Percentiles rank a stretch among this genome's conserved stretches.
phyloP scores from a whole-genome alignment of 2,113 vertebrate genomes.

The Perccottus glenii region DNA sequence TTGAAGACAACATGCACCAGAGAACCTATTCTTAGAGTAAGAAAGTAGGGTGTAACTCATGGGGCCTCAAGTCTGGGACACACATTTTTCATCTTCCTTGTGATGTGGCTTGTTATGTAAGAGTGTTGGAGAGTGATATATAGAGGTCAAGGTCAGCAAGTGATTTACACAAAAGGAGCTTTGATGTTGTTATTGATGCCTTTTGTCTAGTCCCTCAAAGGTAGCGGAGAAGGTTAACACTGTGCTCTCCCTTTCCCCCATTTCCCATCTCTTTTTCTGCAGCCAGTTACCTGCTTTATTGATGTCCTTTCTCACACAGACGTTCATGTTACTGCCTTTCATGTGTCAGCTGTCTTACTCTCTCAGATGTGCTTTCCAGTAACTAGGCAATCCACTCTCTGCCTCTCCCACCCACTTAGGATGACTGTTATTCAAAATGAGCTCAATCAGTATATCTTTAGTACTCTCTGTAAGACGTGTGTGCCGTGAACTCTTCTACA shows the following conservation, averaged over 20 bases:
- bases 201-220: slow-evolving; percentile 38
- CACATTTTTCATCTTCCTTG: slow-evolving; percentile 38
- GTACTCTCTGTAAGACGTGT: slow-evolving; percentile 14
- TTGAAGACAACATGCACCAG: background rate
- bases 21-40: background rate
- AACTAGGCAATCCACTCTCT: slow-evolving; percentile 18
- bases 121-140: slow-evolving; percentile 22
- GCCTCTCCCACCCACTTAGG: slow-evolving; percentile 18
- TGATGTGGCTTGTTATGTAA: slow-evolving; percentile 38
- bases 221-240: slow-evolving; percentile 35
- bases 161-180: slow-evolving; percentile 60
- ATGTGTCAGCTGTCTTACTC: slow-evolving; percentile 17
- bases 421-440: slow-evolving; percentile 23
- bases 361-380: slow-evolving; percentile 24
- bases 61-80: slow-evolving; percentile 10
- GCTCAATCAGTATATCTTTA: slow-evolving; percentile 30
- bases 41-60: background rate
- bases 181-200: slow-evolving; percentile 52
- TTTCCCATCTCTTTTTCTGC: slow-evolving; percentile 19
- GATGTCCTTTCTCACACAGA: background rate
- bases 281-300: slow-evolving; percentile 19
- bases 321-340: slow-evolving; percentile 3
- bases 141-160: slow-evolving; percentile 23
- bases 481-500: slow-evolving; percentile 23
- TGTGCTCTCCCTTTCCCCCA: slow-evolving; percentile 7